Conservation (phyloP, 2,113 vertebrate genomes). For the Sander vitreus region DNA sequence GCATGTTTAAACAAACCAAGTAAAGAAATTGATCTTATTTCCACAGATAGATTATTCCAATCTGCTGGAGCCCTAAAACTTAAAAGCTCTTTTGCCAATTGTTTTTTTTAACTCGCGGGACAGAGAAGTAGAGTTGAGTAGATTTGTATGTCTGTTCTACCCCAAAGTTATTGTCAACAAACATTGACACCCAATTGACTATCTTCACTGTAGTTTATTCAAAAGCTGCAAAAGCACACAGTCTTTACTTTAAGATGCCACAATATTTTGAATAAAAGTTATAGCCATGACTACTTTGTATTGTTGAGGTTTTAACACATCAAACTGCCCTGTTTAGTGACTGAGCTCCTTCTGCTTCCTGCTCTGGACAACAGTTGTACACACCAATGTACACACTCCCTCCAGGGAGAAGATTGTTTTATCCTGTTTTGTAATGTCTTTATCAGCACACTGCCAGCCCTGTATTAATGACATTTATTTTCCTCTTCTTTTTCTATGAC, state of each 20-base stretch:
- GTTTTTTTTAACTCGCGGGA: no score
- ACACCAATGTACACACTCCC: background rate
- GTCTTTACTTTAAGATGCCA: background rate
- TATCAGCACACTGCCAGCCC: background rate
- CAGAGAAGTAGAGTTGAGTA: no score
- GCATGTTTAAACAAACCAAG: no score
- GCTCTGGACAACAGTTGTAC: background rate
- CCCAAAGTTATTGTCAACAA: no score
- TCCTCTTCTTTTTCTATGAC: conserved; percentile 30
- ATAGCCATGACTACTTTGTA: background rate
- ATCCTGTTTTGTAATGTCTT: background rate
- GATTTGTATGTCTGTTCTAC: no score
- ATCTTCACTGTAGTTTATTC: background rate
- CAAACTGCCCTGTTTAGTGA: background rate
- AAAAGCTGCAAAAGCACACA: background rate
- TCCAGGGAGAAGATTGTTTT: background rate
- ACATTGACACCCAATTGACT: background rate
- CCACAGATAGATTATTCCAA: no score
- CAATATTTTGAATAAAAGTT: background rate
- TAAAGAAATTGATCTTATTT: no score
- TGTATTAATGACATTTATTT: conserved; percentile 19
- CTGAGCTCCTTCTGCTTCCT: background rate
- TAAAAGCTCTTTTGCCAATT: no score
- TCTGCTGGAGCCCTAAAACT: no score
- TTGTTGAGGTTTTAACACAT: background rate